Conservation (phyloP, 2,888 invertebrate genomes). For the Tetropium fuscum region DNA sequence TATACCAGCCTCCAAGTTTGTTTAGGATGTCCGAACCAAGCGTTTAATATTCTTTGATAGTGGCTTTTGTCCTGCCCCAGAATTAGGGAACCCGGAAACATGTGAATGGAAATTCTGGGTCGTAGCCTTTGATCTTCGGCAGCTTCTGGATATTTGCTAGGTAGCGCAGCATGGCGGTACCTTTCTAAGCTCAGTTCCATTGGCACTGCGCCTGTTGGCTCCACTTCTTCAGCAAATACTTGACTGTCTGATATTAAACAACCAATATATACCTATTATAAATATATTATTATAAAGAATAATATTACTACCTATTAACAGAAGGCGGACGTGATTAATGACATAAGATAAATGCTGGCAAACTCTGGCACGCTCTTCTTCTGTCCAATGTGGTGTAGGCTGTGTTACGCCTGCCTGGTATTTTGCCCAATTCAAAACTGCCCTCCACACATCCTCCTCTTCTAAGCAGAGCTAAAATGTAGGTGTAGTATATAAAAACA, state of each 20-base stretch:
- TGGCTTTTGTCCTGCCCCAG: constrained; percentile 84
- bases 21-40: constrained; percentile 84
- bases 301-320: constrained; percentile 86
- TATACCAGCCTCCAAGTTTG: constrained; percentile 89
- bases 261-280: too few species aligned
- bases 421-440: constrained; percentile 92
- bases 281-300: too few species aligned
- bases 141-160: constrained; percentile 72
- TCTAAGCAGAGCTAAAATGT: constrained; percentile 81
- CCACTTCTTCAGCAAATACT: constrained; percentile 96
- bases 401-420: constrained; percentile 93
- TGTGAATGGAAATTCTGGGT: constrained; percentile 75
- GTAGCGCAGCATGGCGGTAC: constrained; percentile 85
- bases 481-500: too few species aligned
- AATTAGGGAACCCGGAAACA: constrained; percentile 86
- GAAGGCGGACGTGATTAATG: constrained; percentile 88
- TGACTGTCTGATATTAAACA: constrained; percentile 80
- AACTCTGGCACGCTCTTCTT: constrained; percentile 89
- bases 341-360: constrained; percentile 90
- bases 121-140: constrained; percentile 73
- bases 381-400: constrained; percentile 92
- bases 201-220: constrained; percentile 94
- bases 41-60: constrained; percentile 83
- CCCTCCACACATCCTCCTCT: constrained; percentile 95
- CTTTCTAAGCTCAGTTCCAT: constrained; percentile 93